Evolutionary conservation across 2,888 invertebrate species (phyloP).

Genomic region (Eledona agricola): DNA sequence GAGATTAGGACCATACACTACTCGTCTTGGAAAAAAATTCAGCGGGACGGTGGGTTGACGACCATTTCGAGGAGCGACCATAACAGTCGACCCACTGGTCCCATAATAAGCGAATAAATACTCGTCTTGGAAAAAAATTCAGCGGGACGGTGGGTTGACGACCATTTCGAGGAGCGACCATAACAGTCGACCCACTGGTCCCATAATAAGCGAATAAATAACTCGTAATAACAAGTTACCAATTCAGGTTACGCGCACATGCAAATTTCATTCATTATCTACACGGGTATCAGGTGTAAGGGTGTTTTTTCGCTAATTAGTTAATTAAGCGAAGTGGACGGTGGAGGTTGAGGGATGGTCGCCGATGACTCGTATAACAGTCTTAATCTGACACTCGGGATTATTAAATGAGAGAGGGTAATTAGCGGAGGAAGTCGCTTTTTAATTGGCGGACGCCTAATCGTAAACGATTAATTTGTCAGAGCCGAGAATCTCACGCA

Average conservation of each 20-base stretch:
- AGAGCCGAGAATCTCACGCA: no score
- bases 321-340: neutral
- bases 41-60: constrained; percentile 16
- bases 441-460: no score
- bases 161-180: constrained; percentile 22
- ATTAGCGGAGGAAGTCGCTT: no score
- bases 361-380: no score
- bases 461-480: no score
- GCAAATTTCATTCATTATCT: no score
- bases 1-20: constrained; percentile 29
- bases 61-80: constrained; percentile 22
- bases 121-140: no score
- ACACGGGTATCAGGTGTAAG: constrained; percentile 10
- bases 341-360: no score
- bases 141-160: constrained; percentile 16
- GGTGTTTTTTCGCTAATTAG: constrained; percentile 10
- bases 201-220: constrained; percentile 25
- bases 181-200: constrained; percentile 29
- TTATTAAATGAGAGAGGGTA: no score
- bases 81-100: constrained; percentile 29
- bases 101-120: constrained; percentile 25
- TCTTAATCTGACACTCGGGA: no score
- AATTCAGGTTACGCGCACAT: constrained; percentile 23
- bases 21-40: constrained; percentile 19
- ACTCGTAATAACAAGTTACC: constrained; percentile 30